phyloP scores from a whole-genome alignment of 2,888 invertebrate species.

The Hirudinaria manillensis region DNA sequence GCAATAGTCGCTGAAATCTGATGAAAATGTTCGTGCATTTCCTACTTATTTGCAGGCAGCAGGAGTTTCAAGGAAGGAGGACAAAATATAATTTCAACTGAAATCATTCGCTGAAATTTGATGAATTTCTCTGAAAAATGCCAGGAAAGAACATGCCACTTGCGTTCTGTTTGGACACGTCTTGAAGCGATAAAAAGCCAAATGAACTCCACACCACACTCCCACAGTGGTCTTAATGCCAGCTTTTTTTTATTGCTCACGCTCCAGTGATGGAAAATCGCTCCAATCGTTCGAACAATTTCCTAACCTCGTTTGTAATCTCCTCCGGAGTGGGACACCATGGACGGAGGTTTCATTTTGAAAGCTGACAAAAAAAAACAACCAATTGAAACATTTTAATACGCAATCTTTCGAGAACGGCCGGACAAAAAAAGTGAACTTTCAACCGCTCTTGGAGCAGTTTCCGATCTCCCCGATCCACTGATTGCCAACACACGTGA shows the following conservation, averaged over 20 bases:
- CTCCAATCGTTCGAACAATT: no score
- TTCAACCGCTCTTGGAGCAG: conserved; percentile 33
- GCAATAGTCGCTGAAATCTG: no score
- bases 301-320: conserved; percentile 23
- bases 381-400: neutral
- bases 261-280: no score
- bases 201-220: neutral
- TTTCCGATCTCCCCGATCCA: conserved; percentile 35
- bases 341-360: conserved; percentile 10
- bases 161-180: conserved; percentile 21
- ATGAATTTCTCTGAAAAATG: no score
- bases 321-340: conserved; percentile 5
- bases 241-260: neutral
- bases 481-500: conserved; percentile 32
- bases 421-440: conserved; percentile 4
- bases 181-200: conserved; percentile 14
- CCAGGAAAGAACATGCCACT: neutral
- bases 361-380: conserved; percentile 6
- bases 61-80: no score
- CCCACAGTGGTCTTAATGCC: neutral
- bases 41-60: no score
- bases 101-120: no score
- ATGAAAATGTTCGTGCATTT: no score
- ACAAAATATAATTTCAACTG: no score
- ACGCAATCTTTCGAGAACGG: neutral